Conservation (phyloP, 2,113 vertebrate genomes). For the Geococcyx californianus region DNA sequence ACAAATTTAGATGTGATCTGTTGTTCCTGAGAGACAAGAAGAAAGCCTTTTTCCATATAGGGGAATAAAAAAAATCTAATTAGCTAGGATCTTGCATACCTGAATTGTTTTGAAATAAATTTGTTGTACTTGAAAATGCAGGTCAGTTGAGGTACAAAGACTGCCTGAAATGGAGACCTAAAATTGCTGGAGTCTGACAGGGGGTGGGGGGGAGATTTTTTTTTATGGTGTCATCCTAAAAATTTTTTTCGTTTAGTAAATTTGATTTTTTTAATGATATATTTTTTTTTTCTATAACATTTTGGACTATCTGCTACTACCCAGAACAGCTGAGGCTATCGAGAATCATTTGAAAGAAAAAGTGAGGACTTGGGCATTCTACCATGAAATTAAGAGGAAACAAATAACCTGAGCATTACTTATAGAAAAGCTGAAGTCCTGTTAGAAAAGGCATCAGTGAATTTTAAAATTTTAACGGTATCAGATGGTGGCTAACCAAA, state of each 20-base stretch:
- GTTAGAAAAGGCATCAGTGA: not conserved
- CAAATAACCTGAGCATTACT: not conserved
- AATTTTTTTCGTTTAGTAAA: rapidly evolving
- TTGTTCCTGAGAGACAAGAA: not conserved
- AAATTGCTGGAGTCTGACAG: not conserved
- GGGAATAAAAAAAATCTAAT: not conserved
- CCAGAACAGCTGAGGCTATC: not conserved
- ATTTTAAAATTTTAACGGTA: not conserved
- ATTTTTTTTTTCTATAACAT: not conserved
- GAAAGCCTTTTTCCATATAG: not conserved
- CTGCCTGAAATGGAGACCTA: not conserved
- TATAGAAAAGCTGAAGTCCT: not conserved
- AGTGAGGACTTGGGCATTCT: not conserved
- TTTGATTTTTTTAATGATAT: not conserved
- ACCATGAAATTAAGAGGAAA: not conserved
- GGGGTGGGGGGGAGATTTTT: not conserved
- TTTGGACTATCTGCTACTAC: not conserved
- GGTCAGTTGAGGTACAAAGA: not conserved
- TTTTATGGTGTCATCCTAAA: not conserved
- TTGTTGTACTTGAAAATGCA: not conserved
- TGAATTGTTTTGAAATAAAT: not conserved
- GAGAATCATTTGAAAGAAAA: not conserved
- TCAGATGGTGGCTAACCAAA: not conserved
- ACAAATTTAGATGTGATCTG: not conserved
- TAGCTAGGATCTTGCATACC: not conserved